Evolutionary conservation across 2,797 vertebrate genomes (phyloP).

Genomic region (Sternotherus odoratus): DNA sequence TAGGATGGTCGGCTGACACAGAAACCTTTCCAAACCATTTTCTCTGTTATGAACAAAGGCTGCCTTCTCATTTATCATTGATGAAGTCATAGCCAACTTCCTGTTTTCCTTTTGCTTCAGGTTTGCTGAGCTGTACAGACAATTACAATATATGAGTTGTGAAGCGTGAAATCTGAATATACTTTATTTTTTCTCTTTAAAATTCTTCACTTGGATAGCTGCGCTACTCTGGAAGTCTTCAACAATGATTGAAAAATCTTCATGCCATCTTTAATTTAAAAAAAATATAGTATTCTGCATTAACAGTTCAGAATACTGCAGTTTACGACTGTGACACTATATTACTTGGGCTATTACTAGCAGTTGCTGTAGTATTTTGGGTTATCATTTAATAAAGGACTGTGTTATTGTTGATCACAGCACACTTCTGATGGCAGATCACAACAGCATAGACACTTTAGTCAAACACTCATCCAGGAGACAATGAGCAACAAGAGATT

Average conservation of each 20-base stretch:
- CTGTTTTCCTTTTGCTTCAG: background rate
- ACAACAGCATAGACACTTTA: background rate
- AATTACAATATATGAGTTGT: background rate
- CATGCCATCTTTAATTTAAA: background rate
- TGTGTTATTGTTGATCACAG: background rate
- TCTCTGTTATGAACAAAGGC: background rate
- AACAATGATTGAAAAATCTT: background rate
- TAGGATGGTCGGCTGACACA: background rate
- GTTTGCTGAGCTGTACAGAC: background rate
- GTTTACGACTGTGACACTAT: background rate
- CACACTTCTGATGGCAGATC: background rate
- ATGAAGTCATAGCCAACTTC: background rate
- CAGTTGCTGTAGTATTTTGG: background rate
- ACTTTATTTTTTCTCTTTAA: background rate
- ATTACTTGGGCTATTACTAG: background rate
- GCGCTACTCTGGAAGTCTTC: background rate
- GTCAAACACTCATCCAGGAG: background rate
- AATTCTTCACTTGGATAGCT: background rate
- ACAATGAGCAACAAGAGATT: background rate
- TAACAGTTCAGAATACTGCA: background rate
- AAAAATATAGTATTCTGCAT: background rate
- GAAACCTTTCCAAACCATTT: constrained; percentile 1
- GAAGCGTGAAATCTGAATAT: background rate
- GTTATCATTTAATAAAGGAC: background rate
- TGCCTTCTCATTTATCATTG: background rate